These are phyloP conservation scores for Strigamia crassipes DNA, from an alignment of 2,888 invertebrate genomes.

Conservation along the genomic window DNA sequence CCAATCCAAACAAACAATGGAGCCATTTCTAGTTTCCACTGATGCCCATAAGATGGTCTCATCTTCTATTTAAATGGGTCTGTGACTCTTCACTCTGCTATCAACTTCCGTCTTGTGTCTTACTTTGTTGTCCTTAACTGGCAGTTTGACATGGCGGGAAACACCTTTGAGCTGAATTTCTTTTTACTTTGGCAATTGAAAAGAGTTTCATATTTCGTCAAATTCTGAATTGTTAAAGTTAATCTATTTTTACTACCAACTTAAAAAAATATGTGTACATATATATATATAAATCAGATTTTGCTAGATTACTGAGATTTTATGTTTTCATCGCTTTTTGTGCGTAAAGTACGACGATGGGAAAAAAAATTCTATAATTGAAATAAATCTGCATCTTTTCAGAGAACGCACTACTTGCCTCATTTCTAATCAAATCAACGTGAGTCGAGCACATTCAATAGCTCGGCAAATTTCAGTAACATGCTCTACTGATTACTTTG, in stretches of 20 bases:
- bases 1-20: conserved; percentile 34
- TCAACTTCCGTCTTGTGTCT: conserved; percentile 22
- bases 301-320: neutral
- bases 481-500: conserved; percentile 29
- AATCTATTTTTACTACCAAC: neutral
- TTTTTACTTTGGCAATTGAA: neutral
- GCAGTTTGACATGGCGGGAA: conserved; percentile 35
- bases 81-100: conserved; percentile 24
- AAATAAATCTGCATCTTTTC: conserved; percentile 25
- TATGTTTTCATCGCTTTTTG: neutral
- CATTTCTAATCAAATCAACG: conserved; percentile 40
- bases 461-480: conserved; percentile 34
- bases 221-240: neutral
- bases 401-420: conserved; percentile 1
- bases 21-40: neutral
- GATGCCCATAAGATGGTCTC: conserved; percentile 5
- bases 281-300: neutral
- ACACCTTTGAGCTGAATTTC: neutral
- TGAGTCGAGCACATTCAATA: conserved; percentile 31
- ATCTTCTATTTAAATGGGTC: conserved; percentile 26
- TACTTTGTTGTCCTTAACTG: conserved; percentile 32
- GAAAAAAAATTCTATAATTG: neutral
- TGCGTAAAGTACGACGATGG: neutral
- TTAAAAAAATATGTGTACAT: too few relatives aligned
- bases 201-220: neutral